Percentiles rank a stretch among this genome's conserved stretches.
Evolutionary conservation across 1,140 invertebrate species (phyloP).

Genomic region (Drosophila albomicans): DNA sequence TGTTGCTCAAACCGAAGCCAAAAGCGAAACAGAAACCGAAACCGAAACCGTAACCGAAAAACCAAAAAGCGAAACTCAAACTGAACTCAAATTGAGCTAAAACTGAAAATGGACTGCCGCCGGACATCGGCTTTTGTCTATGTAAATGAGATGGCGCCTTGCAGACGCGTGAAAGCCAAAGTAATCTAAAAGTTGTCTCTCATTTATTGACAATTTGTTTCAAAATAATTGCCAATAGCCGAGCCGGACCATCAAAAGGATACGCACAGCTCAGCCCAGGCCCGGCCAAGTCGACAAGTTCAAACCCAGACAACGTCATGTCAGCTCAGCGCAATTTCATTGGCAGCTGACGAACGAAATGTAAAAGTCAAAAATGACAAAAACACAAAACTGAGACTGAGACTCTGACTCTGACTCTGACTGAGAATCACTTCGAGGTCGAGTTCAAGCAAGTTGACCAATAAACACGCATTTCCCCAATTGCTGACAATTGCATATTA

Average conservation of each 20-base stretch:
- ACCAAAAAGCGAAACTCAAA: slow-evolving; percentile 2
- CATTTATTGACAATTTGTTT: slow-evolving; percentile 72
- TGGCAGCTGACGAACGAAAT: not conserved
- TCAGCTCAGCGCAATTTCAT: not conserved
- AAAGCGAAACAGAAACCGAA: not conserved
- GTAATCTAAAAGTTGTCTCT: slow-evolving; percentile 68
- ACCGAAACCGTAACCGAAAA: too few relatives aligned
- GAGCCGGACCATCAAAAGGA: slow-evolving; percentile 20
- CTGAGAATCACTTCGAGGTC: too few relatives aligned
- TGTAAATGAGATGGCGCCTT: slow-evolving; percentile 66
- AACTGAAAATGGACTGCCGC: slow-evolving; percentile 10
- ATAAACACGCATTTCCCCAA: too few relatives aligned
- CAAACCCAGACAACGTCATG: not conserved
- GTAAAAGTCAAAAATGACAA: too few relatives aligned
- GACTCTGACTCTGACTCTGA: too few relatives aligned
- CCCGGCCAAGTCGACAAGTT: not conserved
- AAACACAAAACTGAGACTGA: too few relatives aligned
- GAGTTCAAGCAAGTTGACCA: too few relatives aligned
- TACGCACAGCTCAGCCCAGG: not conserved
- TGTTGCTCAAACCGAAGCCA: not conserved
- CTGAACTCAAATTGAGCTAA: slow-evolving; percentile 27
- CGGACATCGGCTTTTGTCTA: slow-evolving; percentile 57
- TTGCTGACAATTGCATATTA: too few relatives aligned
- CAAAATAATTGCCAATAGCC: slow-evolving; percentile 68
- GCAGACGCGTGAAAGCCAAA: slow-evolving; percentile 52